Base-by-base conservation (phyloP, 2,113 vertebrate genomes). In the Anarrhichthys ocellatus region DNA sequence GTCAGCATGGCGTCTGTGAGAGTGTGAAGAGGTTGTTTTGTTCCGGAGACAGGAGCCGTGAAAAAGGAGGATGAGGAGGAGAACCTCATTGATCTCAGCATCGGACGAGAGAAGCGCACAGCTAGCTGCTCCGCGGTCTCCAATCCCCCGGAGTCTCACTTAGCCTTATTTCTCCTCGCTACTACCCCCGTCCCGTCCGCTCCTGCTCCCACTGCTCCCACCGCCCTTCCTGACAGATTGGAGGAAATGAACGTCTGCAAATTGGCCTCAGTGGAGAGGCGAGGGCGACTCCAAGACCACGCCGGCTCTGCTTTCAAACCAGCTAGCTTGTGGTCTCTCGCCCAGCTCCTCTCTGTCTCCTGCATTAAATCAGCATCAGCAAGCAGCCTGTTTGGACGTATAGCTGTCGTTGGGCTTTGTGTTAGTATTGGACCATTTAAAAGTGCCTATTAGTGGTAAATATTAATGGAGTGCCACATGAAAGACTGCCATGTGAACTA, bases 171-270 rank as follows among this genome's bases (percentile, higher is more conserved):
- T 54, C 64, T 81, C 48, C 78, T 81, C 54, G 4, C 68, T 73
- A 20, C 44, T 72, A 62, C 40, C 85, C 65, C 61, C 61, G 9
- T 75, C 71, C 61, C 7, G 1, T 71, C 61, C 54, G 38, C 42
- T 81, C 66, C 73, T 32, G 77, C 71, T 72, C 84, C 78, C 17
- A 63, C 73, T 32, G 77, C 71, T 72, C 84, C 78, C 17, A 67
- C 70, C 58, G 36, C 67, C 73, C 79, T 32, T 75, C 73, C 72
- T 92, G 87, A 92, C 86, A 90, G 84, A 89, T 85, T 73, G 82
- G 76, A 90, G 88, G 82, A 90, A 94, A 92, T 87, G 80, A 92
- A 87, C 8, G 77, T 78, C 88, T 88, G 71, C 86, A 94, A 91
- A 91, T 91, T 92, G 90, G 88, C 88, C 90, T 87, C 85, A 42